Conservation (phyloP, 2,113 vertebrate genomes). For the Balaeniceps rex region DNA sequence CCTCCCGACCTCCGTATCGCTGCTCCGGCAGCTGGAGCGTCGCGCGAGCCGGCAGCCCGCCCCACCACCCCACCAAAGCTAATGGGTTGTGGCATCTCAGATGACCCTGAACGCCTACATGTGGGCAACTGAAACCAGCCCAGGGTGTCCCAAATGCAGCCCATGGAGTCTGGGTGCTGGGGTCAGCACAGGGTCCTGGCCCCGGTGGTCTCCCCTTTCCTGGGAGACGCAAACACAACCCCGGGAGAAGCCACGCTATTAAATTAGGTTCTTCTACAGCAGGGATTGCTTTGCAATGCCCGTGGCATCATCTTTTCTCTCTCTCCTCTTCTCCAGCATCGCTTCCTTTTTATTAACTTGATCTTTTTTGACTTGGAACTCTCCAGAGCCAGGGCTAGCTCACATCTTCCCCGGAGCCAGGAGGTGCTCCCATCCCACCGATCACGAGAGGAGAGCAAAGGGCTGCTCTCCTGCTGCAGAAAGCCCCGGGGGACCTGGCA, state of each 20-base stretch:
- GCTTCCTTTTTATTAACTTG: not conserved
- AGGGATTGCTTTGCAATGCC: not conserved
- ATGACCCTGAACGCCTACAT: not conserved
- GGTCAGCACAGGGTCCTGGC: not conserved
- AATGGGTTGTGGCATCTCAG: not conserved
- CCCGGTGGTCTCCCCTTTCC: not conserved
- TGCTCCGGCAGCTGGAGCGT: not conserved
- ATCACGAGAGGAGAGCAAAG: not conserved
- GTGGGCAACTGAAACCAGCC: not conserved
- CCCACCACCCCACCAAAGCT: not conserved
- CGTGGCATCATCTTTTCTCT: not conserved
- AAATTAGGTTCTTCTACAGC: not conserved
- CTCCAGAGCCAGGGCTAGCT: not conserved
- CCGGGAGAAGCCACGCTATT: not conserved
- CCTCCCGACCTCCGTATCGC: not conserved
- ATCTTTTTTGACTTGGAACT: not conserved
- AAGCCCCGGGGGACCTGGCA: not conserved
- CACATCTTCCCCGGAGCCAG: rapidly evolving
- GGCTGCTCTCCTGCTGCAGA: not conserved
- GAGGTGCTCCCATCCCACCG: not conserved
- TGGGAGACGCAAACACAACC: not conserved
- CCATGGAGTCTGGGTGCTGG: not conserved
- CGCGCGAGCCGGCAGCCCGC: rapidly evolving
- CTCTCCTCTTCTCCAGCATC: not conserved
- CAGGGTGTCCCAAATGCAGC: not conserved